A percentile compares a stretch with the other conserved stretches of the same genome.
phyloP scores from a whole-genome alignment of 2,888 invertebrate species.

The Baccha elongata region DNA sequence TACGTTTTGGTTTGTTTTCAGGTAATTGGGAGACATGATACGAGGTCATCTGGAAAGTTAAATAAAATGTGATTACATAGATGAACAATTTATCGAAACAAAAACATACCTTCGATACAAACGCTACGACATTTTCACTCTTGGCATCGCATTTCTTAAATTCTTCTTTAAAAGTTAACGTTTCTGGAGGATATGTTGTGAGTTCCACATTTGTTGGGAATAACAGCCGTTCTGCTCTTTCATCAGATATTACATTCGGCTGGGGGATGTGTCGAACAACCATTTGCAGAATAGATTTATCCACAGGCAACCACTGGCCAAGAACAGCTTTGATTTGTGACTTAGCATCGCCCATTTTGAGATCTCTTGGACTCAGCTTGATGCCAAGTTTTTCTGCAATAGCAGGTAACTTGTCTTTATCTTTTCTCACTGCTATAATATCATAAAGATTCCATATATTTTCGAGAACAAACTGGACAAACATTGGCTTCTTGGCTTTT shows the following conservation, averaged over 20 bases:
- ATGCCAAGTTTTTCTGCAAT: constrained; percentile 90
- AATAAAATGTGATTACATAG: constrained; percentile 84
- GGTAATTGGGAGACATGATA: constrained; percentile 89
- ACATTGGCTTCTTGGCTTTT: constrained; percentile 95
- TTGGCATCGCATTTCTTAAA: constrained; percentile 87
- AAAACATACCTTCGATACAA: constrained; percentile 81
- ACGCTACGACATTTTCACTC: constrained; percentile 85
- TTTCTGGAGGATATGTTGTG: constrained; percentile 86
- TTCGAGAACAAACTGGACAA: constrained; percentile 95
- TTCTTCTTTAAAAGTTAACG: constrained; percentile 87
- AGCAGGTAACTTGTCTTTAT: constrained; percentile 87
- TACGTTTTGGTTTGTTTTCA: constrained; percentile 89
- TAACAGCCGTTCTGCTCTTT: constrained; percentile 92
- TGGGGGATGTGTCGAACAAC: constrained; percentile 92
- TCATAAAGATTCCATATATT: constrained; percentile 96
- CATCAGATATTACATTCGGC: constrained; percentile 88
- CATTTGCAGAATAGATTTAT: constrained; percentile 91
- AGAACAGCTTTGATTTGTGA: constrained; percentile 91
- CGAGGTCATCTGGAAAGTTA: constrained; percentile 94
- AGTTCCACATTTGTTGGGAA: constrained; percentile 88
- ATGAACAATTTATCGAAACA: neutral
- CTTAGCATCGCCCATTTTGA: constrained; percentile 90
- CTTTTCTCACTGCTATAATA: constrained; percentile 88
- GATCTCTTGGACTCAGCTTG: constrained; percentile 89
- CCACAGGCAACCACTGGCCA: constrained; percentile 95